Conservation (phyloP, 2,797 vertebrate genomes). For the Bucorvus abyssinicus region DNA sequence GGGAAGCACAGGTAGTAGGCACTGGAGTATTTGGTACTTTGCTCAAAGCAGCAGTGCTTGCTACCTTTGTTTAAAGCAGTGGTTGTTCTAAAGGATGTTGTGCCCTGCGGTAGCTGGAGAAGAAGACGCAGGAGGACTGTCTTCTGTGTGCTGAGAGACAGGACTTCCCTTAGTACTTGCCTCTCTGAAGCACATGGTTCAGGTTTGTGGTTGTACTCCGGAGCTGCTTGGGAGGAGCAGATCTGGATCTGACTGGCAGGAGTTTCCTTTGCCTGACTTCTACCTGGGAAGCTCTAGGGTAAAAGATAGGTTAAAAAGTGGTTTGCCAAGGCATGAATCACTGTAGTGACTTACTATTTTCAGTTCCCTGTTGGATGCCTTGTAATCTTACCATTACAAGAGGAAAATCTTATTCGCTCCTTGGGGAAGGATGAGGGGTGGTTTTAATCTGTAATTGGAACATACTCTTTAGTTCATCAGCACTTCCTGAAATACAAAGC, state of each 20-base stretch:
- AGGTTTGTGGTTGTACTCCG: neutral
- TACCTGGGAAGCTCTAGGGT: neutral
- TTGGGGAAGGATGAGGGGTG: neutral
- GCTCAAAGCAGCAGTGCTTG: neutral
- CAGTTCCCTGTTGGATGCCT: neutral
- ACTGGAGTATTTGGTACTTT: neutral
- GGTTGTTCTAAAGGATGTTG: neutral
- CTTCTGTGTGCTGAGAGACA: accelerated
- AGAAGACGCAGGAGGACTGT: accelerated
- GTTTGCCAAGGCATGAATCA: neutral
- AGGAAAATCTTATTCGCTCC: neutral
- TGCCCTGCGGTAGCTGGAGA: neutral
- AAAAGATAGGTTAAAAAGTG: neutral
- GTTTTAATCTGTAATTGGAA: neutral
- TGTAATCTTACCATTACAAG: neutral
- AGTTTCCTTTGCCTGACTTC: neutral
- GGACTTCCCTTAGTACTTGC: accelerated
- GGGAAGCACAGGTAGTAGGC: neutral
- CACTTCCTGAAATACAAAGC: neutral
- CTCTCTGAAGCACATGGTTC: neutral
- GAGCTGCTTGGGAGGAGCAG: neutral
- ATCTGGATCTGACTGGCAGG: neutral
- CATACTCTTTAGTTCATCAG: neutral
- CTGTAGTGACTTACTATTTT: neutral
- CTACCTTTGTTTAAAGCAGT: neutral